A percentile compares a stretch with the other conserved stretches of the same genome.
These are phyloP conservation scores for Balaeniceps rex DNA, from an alignment of 2,113 vertebrate genomes.

Conservation along the genomic window DNA sequence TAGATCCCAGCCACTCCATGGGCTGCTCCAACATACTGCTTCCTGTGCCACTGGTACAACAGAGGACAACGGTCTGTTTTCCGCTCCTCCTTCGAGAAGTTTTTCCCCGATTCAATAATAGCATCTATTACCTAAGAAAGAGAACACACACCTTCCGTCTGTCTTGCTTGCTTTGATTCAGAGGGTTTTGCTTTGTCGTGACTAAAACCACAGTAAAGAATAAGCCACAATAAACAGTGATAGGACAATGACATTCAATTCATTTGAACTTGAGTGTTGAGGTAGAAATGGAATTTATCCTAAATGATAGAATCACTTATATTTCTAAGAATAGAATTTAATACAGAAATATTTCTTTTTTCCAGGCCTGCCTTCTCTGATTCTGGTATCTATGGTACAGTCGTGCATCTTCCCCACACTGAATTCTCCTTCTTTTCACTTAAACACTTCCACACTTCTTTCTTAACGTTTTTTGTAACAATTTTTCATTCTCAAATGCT, in stretches of 20 bases:
- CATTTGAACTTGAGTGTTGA: background rate
- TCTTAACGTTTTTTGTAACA: background rate
- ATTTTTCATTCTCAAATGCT: background rate
- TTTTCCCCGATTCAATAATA: conserved; percentile 91
- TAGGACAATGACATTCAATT: background rate
- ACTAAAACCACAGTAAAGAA: background rate
- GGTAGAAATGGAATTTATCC: background rate
- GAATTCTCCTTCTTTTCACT: background rate
- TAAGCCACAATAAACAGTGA: background rate
- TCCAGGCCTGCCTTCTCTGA: background rate
- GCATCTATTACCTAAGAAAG: conserved; percentile 80
- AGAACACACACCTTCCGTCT: background rate
- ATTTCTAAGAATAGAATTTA: background rate
- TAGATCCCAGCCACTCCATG: conserved; percentile 94
- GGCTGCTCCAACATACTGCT: conserved; percentile 94
- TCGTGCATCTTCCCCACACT: background rate
- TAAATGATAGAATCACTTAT: background rate
- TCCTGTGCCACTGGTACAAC: conserved; percentile 95
- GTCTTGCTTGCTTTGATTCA: background rate
- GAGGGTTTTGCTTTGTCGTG: background rate
- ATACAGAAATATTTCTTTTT: background rate
- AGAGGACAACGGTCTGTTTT: conserved; percentile 92
- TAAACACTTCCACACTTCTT: background rate
- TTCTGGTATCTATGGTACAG: background rate
- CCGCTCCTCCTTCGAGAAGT: conserved; percentile 85